These are phyloP conservation scores for Oikopleura vanhoeffeni DNA, from an alignment of 23 tunicate species.

Conservation along the genomic window DNA sequence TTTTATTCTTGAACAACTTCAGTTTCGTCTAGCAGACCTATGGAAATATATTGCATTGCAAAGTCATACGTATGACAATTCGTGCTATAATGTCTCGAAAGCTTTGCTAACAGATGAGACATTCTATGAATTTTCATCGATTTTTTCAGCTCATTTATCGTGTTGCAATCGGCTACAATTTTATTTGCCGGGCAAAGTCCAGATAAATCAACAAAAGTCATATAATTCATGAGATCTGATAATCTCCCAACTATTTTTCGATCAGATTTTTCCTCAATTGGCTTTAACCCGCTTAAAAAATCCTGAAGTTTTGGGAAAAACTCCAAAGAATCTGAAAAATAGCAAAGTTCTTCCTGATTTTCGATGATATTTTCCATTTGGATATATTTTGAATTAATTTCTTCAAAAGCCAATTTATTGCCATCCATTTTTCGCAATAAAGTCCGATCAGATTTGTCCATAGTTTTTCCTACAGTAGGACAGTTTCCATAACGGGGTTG, in stretches of 20 bases:
- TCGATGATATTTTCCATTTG: neutral
- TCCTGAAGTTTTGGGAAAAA: too few relatives aligned
- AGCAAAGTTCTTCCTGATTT: too few relatives aligned
- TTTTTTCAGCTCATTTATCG: neutral
- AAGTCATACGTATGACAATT: neutral
- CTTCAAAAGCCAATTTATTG: neutral
- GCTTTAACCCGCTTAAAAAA: too few relatives aligned
- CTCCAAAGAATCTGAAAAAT: too few relatives aligned
- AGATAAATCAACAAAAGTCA: neutral
- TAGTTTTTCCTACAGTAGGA: neutral
- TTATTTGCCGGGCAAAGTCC: neutral
- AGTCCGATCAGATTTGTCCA: neutral
- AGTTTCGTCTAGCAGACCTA: too few relatives aligned
- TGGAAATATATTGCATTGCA: neutral
- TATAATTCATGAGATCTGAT: neutral
- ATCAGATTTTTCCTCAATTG: too few relatives aligned
- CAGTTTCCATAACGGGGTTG: neutral
- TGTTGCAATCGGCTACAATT: neutral
- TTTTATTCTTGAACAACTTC: too few relatives aligned
- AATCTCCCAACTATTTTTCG: neutral
- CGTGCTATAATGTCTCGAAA: neutral
- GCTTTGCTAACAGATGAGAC: neutral
- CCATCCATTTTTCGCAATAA: neutral
- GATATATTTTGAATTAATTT: neutral
- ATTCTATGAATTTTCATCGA: neutral